Evolutionary conservation across 2,113 vertebrate species (phyloP), one percentile per base, ranked within the genome.

Genomic region (Amphiprion percula): DNA sequence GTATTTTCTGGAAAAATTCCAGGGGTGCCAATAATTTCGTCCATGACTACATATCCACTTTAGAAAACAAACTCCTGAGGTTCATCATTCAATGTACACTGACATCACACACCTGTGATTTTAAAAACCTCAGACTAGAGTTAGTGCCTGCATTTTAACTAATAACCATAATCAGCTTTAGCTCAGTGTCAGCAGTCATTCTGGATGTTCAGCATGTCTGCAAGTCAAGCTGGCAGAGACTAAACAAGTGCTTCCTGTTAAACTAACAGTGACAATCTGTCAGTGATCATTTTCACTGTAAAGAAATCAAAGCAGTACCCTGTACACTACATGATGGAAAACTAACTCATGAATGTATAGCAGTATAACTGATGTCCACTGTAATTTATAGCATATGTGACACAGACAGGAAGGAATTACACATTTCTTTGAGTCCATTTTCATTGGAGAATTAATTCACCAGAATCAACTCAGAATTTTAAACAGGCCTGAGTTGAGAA

Each of bases 121-220:
- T 44, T 1, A 39, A 58, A 53, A 21, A 26, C 72, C 83, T n/a
- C 78, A 87, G 73, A 47, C 82, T 49, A 30, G 33, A 59, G 21
- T 69, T 24, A 65, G 61, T 58, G 58, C 50, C 80, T 87, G 69
- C 68, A 63, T 71, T 85, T 80, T 6, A 52, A 41, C 82, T 83
- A 80, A 90, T 77, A 61, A 74, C 87, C 87, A 64, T 91, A 81
- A 89, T 87, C 83, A 77, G 65, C 73, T 76, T 41, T 1, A 69
- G 55, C 10, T 56, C 65, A 17, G 71, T 65, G 84, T 83, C 77
- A 82, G 85, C 85, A 73, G 52, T 77, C 76, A 17, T 10, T 74
- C 55, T 69, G n/a, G 16, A 58, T 30, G 61, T 37, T 76, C 71
- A 28, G 61, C 2, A 52, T 41, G 11, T 74, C 64, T 77, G 61